Percentiles rank a stretch among this genome's conserved stretches.
phyloP scores from a whole-genome alignment of 2,113 vertebrate species.

The Odontesthes bonariensis region DNA sequence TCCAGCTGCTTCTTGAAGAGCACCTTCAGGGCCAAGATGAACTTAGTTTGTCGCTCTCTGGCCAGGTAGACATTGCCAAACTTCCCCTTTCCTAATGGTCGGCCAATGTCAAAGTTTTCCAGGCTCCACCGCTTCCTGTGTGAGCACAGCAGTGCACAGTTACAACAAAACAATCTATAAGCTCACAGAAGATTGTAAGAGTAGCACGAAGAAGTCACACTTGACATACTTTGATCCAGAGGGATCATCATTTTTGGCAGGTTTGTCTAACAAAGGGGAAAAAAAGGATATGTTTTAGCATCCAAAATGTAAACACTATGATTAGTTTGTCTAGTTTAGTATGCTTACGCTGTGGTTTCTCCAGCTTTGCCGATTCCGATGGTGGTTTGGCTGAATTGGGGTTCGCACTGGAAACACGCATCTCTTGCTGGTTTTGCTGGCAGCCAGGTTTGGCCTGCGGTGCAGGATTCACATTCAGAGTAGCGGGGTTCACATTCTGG shows the following conservation, averaged over 20 bases:
- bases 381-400: conserved; percentile 59
- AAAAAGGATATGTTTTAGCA: not conserved
- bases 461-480: conserved; percentile 40
- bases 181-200: not conserved
- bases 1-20: conserved; percentile 96
- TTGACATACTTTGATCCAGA: conserved; percentile 53
- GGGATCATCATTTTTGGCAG: conserved; percentile 24
- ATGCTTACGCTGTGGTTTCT: conserved; percentile 74
- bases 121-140: conserved; percentile 91
- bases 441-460: conserved; percentile 38
- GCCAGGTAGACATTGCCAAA: conserved; percentile 99
- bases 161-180: not conserved
- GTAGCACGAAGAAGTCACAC: not conserved
- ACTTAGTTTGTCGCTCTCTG: conserved; percentile 92
- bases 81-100: conserved; percentile 95
- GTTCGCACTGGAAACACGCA: conserved; percentile 5
- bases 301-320: not conserved
- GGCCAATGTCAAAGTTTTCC: conserved; percentile 96
- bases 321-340: not conserved
- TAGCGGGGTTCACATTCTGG: conserved; percentile 70
- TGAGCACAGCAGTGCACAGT: not conserved
- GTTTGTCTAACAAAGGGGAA: conserved; percentile 53
- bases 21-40: conserved; percentile 96
- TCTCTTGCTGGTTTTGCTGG: conserved; percentile 49
- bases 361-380: conserved; percentile 57